A percentile compares a stretch with the other conserved stretches of the same genome.
phyloP scores from a whole-genome alignment of 2,797 vertebrate species.

The Glossophaga mutica region DNA sequence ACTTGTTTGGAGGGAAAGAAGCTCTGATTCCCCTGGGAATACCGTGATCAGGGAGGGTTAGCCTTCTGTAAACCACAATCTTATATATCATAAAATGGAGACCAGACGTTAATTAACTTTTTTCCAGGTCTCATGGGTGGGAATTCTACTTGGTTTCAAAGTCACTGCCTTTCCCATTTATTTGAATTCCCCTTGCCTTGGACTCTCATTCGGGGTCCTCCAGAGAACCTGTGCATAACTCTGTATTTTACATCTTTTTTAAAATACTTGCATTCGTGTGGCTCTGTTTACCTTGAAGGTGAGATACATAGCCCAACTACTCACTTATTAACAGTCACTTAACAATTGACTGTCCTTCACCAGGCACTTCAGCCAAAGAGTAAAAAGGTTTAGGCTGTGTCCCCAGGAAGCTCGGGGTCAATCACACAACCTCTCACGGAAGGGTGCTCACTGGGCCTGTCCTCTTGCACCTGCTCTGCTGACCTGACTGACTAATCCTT shows the following conservation, averaged over 20 bases:
- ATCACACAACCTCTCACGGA: background rate
- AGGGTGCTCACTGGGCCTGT: background rate
- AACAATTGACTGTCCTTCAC: background rate
- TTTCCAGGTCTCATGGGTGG: background rate
- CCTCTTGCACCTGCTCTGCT: background rate
- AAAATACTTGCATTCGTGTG: background rate
- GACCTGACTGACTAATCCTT: background rate
- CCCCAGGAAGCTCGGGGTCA: background rate
- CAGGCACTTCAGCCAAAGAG: background rate
- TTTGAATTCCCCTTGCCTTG: background rate
- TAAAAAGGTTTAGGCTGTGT: background rate
- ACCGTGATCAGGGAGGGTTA: background rate
- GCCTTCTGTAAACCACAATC: background rate
- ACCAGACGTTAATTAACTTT: background rate
- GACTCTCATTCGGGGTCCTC: background rate
- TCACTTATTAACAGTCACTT: constrained; percentile 10
- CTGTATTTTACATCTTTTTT: background rate
- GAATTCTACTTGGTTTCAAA: background rate
- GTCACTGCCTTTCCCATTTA: background rate
- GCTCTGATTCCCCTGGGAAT: background rate
- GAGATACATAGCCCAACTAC: background rate
- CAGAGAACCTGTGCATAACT: background rate
- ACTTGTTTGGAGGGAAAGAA: background rate
- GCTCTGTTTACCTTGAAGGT: constrained; percentile 14
- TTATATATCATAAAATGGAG: background rate